These are phyloP conservation scores for Coccyzus lansbergi DNA, from an alignment of 2,797 vertebrate species.

Conservation along the genomic window DNA sequence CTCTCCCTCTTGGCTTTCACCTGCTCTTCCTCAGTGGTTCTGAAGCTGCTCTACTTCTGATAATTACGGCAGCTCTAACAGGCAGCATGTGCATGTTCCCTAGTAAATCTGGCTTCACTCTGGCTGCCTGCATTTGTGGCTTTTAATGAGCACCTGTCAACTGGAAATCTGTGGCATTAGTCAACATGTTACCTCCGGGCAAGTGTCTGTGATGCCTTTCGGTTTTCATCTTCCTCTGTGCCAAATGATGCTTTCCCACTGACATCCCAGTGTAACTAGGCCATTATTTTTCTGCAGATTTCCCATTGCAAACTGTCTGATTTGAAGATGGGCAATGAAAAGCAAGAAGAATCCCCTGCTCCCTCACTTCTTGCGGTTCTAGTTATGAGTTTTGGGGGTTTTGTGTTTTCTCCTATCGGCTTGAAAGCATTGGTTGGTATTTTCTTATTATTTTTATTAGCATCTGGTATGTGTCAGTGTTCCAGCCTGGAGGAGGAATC, in stretches of 20 bases:
- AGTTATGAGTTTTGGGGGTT: not conserved
- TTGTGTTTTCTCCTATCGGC: not conserved
- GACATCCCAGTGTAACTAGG: not conserved
- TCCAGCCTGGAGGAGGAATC: not conserved
- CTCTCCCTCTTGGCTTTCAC: not conserved
- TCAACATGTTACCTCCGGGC: not conserved
- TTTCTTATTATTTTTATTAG: conserved; percentile 21
- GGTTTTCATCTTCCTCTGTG: conserved; percentile 9
- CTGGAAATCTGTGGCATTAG: conserved; percentile 14
- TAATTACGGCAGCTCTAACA: not conserved
- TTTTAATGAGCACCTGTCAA: conserved; percentile 50
- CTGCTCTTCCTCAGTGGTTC: not conserved
- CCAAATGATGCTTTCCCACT: not conserved
- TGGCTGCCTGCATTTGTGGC: not conserved
- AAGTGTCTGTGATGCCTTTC: not conserved
- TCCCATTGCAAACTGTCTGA: not conserved
- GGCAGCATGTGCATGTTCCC: not conserved
- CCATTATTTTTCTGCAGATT: conserved; percentile 35
- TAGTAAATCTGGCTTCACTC: not conserved
- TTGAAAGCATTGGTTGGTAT: not conserved
- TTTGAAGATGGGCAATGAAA: not conserved
- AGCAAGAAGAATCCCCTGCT: not conserved
- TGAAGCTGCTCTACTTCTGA: not conserved
- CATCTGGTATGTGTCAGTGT: not conserved
- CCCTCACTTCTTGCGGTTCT: not conserved